These are phyloP conservation scores for Salvelinus fontinalis DNA, from an alignment of 2,113 vertebrate genomes.

Conservation along the genomic window DNA sequence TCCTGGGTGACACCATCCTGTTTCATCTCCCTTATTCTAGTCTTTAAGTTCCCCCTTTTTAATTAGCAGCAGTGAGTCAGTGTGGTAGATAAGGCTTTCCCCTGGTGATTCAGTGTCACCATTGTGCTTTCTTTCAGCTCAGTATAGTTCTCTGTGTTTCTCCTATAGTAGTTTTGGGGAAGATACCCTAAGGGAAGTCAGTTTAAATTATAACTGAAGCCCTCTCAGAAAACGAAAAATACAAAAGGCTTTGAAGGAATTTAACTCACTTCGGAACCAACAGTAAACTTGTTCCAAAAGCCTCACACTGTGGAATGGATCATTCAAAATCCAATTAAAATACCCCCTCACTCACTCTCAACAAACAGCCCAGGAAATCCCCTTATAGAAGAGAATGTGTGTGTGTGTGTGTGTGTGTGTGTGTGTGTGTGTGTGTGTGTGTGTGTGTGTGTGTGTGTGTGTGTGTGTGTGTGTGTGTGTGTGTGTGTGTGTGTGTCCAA, in stretches of 20 bases:
- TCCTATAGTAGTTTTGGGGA: neutral
- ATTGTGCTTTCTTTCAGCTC: conserved; percentile 9
- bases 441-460: no score
- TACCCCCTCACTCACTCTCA: conserved; percentile 9
- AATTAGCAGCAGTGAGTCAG: conserved; percentile 3
- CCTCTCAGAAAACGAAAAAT: conserved; percentile 16
- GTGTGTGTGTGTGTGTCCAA: neutral
- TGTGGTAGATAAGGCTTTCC: conserved; percentile 3
- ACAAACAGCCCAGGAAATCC: conserved; percentile 14
- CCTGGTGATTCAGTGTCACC: conserved; percentile 6
- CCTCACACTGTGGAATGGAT: conserved; percentile 21
- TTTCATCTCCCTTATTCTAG: conserved; percentile 2
- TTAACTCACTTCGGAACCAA: conserved; percentile 20
- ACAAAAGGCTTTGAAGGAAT: conserved; percentile 30
- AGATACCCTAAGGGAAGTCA: conserved; percentile 14
- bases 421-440: neutral
- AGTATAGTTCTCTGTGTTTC: neutral
- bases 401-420: neutral
- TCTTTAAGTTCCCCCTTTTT: neutral
- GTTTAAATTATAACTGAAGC: conserved; percentile 31
- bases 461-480: neutral
- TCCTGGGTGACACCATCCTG: neutral
- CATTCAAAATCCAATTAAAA: conserved; percentile 45
- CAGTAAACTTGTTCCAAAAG: conserved; percentile 5
- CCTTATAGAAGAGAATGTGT: neutral